Percentiles rank a stretch among this genome's conserved stretches.
These are phyloP conservation scores for Ferdinandea cuprea DNA, from an alignment of 2,888 invertebrate species.

Conservation along the genomic window DNA sequence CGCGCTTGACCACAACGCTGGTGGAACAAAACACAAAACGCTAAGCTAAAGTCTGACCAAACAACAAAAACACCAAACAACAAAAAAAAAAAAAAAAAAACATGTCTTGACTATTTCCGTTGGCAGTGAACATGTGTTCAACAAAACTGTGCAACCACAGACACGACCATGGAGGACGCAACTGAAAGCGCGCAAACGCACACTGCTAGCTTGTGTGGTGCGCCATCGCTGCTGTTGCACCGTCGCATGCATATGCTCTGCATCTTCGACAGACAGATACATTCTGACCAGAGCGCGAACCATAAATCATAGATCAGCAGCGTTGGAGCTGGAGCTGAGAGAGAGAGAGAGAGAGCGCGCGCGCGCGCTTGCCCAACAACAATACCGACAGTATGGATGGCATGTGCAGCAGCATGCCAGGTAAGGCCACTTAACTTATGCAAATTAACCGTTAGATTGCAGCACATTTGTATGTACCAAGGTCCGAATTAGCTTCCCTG, in stretches of 20 bases:
- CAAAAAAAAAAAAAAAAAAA: slow-evolving; percentile 30
- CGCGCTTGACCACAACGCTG: slow-evolving; percentile 54
- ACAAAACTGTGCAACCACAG: slow-evolving; percentile 70
- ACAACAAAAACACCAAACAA: neutral
- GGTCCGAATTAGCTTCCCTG: slow-evolving; percentile 72
- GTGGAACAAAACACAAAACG: slow-evolving; percentile 37
- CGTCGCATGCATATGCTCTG: slow-evolving; percentile 53
- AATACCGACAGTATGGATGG: slow-evolving; percentile 43
- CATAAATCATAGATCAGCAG: slow-evolving; percentile 73
- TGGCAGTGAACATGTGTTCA: slow-evolving; percentile 74
- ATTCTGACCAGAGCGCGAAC: slow-evolving; percentile 53
- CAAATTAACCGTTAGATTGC: slow-evolving; percentile 74
- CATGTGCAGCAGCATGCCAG: slow-evolving; percentile 70
- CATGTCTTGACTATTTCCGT: slow-evolving; percentile 71
- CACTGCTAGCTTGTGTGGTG: slow-evolving; percentile 28
- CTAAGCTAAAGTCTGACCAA: slow-evolving; percentile 27
- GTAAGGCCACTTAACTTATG: slow-evolving; percentile 69
- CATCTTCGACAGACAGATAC: slow-evolving; percentile 64
- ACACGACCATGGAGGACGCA: slow-evolving; percentile 38
- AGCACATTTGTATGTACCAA: slow-evolving; percentile 69
- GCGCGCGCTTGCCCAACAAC: slow-evolving; percentile 51
- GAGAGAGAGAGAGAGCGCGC: no score
- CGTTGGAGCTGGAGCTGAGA: slow-evolving; percentile 23
- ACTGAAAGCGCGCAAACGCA: slow-evolving; percentile 10
- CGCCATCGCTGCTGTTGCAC: slow-evolving; percentile 16